Percentiles rank a stretch among this genome's conserved stretches.
Evolutionary conservation across 2,797 vertebrate species (phyloP).

Genomic region (Nasua narica): DNA sequence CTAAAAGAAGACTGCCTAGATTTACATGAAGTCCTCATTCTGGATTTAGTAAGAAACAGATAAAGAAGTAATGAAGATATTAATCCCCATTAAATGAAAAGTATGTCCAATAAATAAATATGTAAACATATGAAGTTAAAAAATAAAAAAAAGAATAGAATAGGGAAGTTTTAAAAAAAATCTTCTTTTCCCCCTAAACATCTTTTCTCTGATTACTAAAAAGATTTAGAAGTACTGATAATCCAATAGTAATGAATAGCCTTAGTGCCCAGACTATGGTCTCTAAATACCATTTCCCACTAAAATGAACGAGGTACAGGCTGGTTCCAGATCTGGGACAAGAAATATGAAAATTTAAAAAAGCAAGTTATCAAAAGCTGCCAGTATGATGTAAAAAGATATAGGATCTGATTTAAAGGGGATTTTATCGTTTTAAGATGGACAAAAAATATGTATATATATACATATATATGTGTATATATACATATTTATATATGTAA

Average conservation of each 20-base stretch:
- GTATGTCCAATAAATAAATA: not conserved
- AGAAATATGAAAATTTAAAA: not conserved
- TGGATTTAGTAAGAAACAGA: not conserved
- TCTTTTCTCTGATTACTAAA: not conserved
- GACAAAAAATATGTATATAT: not conserved
- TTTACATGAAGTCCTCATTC: not conserved
- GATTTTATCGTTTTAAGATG: not conserved
- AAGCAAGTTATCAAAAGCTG: not conserved
- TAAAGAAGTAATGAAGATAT: not conserved
- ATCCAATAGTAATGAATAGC: not conserved
- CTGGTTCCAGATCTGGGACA: not conserved
- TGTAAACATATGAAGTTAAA: not conserved
- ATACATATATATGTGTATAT: not conserved
- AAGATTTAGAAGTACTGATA: not conserved
- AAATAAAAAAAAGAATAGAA: not conserved
- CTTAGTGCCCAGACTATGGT: not conserved
- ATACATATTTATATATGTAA: not conserved
- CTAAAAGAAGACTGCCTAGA: not conserved
- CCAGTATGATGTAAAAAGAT: not conserved
- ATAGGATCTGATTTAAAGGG: not conserved
- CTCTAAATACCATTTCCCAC: not conserved
- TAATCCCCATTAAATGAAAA: not conserved
- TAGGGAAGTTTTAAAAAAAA: not conserved
- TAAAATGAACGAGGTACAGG: not conserved
- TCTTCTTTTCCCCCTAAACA: not conserved